phyloP scores from a whole-genome alignment of 2,797 vertebrate genomes.

The Okamejei kenojei region DNA sequence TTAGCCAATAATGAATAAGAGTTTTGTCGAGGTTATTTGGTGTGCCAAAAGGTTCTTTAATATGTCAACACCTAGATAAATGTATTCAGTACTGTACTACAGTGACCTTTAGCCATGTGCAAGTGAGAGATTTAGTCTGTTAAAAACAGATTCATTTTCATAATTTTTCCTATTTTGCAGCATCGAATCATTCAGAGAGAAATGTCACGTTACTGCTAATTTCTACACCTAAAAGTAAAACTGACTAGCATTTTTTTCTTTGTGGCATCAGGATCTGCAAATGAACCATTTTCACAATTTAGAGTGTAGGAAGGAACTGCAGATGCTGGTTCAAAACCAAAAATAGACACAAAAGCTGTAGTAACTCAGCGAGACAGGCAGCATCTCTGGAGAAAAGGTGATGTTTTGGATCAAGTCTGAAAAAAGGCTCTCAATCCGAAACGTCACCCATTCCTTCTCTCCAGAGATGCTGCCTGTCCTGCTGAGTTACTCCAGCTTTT shows the following conservation, averaged over 20 bases:
- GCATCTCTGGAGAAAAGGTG: too few relatives aligned
- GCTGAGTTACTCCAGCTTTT: too few relatives aligned
- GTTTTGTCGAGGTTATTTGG: not conserved
- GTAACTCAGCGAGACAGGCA: too few relatives aligned
- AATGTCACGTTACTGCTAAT: conserved; percentile 12
- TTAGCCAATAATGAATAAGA: conserved; percentile 11
- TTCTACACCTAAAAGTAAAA: not conserved
- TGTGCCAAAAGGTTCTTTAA: not conserved
- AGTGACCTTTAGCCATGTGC: conserved; percentile 12
- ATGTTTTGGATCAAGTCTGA: too few relatives aligned
- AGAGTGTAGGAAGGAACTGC: not conserved
- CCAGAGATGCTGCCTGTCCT: too few relatives aligned
- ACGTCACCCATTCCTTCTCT: too few relatives aligned
- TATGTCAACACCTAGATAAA: conserved; percentile 24
- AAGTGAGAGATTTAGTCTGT: conserved; percentile 10
- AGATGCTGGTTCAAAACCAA: too few relatives aligned
- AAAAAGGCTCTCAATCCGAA: too few relatives aligned
- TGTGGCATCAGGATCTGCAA: not conserved
- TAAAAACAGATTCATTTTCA: conserved; percentile 27
- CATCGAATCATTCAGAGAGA: not conserved
- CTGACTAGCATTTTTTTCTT: not conserved
- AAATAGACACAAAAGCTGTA: too few relatives aligned
- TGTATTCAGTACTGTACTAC: not conserved
- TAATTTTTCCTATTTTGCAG: conserved; percentile 10
- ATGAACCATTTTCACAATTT: not conserved